Evolutionary conservation across 1,140 invertebrate species (phyloP), one percentile per base, ranked within the genome.

Genomic region (Stratiolaelaps scimitus): DNA sequence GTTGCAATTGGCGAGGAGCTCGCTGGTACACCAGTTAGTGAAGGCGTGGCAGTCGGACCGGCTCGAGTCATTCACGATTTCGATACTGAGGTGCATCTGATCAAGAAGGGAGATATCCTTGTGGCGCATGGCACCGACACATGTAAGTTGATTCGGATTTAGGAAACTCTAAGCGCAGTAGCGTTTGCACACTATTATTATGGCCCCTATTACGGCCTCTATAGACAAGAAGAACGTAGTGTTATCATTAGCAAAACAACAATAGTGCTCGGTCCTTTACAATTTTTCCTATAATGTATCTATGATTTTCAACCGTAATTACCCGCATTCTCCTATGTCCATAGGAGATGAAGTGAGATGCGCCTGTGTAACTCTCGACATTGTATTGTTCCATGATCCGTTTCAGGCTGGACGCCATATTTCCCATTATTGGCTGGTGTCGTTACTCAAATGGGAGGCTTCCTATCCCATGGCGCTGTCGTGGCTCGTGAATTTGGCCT

Each of bases 11-110:
- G 19, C 4, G 5, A 4, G 15, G 28, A 15, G 4, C 5, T 48
- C 7, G 47, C 20, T 7, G 47, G 47, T 28, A 48, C 15, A 7
- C 47, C 47, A 5, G 47, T 48, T 4, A 48, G 47, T 15, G 47
- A 48, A 15, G 47, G 47, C 20, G 28, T 48, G 28, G 47, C 28
- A 23, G 47, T 48, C 5, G 47, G 47, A 23, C 47, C 47, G 5
- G 47, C 47, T 4, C 47, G 47, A 19, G 47, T 48, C 47, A 48
- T 48, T 15, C 15, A 23, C 47, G 47, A 48, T 28, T 48, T 48
- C 47, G 4, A 7, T 28, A 48, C 47, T 6, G 47, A 48, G 15
- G 47, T 28, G 5, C 47, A 48, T 15, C 15, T 48, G 4, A 48
- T 48, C 47, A 4, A 48, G 15, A 48, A 48, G 28, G 47, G 47